These are phyloP conservation scores for Drosophila diplacantha DNA, from an alignment of 2,888 invertebrate species.

Conservation along the genomic window DNA sequence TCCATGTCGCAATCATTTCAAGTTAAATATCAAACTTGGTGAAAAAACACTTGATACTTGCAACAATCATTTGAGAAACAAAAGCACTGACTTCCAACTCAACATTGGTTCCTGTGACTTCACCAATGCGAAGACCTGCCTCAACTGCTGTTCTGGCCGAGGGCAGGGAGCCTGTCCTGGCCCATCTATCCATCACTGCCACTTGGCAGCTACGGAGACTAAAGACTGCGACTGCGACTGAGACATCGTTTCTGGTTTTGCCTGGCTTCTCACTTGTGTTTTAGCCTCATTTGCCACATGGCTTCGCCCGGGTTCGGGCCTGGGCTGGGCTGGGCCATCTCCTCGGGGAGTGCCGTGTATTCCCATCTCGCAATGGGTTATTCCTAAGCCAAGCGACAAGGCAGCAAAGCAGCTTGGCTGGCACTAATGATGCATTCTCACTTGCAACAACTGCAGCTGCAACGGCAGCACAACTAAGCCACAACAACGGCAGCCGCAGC, in stretches of 20 bases:
- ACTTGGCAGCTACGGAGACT: conserved; percentile 25
- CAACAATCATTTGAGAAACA: background rate
- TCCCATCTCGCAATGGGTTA: conserved; percentile 42
- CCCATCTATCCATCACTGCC: conserved; percentile 52
- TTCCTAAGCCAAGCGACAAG: conserved; percentile 12
- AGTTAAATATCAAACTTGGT: background rate
- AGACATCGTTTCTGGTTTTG: conserved; percentile 15
- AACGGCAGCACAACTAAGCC: conserved; percentile 21
- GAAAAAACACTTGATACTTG: too few relatives aligned
- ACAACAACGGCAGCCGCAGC: conserved; percentile 25
- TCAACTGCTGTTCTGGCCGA: background rate
- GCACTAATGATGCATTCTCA: conserved; percentile 60
- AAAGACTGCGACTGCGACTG: conserved; percentile 4
- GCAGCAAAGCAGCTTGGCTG: conserved; percentile 32
- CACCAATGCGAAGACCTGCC: background rate
- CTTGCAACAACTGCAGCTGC: conserved; percentile 21
- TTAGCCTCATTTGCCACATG: conserved; percentile 64
- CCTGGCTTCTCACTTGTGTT: conserved; percentile 51
- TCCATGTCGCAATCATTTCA: background rate
- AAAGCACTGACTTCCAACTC: background rate
- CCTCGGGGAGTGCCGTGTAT: conserved; percentile 28
- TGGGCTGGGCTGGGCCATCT: background rate
- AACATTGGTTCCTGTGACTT: background rate
- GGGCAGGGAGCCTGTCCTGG: conserved; percentile 6
- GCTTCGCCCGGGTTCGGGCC: conserved; percentile 25